A percentile compares a stretch with the other conserved stretches of the same genome.
Conservation (phyloP, 2,888 invertebrate species). For the Microctonus aethiopoides region DNA sequence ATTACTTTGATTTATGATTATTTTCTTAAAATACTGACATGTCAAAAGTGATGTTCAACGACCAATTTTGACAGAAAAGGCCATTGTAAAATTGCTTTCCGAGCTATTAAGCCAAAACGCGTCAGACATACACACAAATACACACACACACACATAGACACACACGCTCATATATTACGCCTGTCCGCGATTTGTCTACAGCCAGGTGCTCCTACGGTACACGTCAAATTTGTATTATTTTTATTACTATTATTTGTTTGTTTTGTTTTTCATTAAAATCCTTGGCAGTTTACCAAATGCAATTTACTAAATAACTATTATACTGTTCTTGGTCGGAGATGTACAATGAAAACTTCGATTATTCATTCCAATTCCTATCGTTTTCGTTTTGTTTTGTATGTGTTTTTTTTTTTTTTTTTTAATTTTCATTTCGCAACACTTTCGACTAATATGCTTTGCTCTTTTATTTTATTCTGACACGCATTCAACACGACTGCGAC, state of each 20-base stretch:
- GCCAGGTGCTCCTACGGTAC: conserved; percentile 37
- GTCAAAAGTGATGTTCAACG: conserved; percentile 58
- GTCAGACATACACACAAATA: conserved; percentile 33
- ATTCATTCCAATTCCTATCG: conserved; percentile 25
- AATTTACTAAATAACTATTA: conserved; percentile 59
- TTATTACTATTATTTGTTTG: conserved; percentile 33
- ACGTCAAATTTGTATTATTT: conserved; percentile 28
- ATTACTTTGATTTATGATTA: conserved; percentile 66
- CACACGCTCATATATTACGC: no score
- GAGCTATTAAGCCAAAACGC: conserved; percentile 38
- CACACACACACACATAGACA: no score
- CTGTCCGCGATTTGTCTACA: conserved; percentile 15
- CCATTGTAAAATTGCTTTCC: conserved; percentile 54
- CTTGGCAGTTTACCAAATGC: conserved; percentile 63
- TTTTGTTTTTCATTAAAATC: conserved; percentile 45
- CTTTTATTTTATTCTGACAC: neutral
- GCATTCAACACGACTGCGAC: neutral
- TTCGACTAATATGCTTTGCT: conserved; percentile 27
- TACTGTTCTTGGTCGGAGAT: conserved; percentile 61
- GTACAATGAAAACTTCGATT: conserved; percentile 35
- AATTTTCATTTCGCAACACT: conserved; percentile 20
- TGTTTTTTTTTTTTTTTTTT: conserved; percentile 43
- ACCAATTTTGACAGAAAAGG: conserved; percentile 58
- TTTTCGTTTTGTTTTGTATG: conserved; percentile 35
- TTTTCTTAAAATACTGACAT: conserved; percentile 62